Base-by-base conservation (phyloP, 2,797 vertebrate species). In the Lepidocolaptes lacrymiger region DNA sequence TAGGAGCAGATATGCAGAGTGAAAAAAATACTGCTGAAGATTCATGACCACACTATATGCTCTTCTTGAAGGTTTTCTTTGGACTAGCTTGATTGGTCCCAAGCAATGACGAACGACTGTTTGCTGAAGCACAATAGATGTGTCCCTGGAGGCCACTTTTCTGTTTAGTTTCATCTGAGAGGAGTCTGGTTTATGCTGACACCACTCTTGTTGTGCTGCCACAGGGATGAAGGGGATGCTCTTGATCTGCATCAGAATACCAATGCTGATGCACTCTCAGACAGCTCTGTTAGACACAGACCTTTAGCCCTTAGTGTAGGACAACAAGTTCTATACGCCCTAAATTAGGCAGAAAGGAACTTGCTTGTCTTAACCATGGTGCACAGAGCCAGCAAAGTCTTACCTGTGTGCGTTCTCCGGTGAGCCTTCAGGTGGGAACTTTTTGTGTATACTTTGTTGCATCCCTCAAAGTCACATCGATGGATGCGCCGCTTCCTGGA, bases 371-470 rank as follows among this genome's bases (percentile, higher is more conserved):
- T 56, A 93, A 44, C 32, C 3, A 14, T 1, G 2, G 61, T 15
- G 56, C 56, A 30, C 23, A 49, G 64, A 13, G 55, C 48, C 73
- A 82, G n/a, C 1, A 28, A 77, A 80, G 58, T 12, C 88, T 96
- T 95, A 99, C 99, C 99, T 98, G 99, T 99, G 80, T 99, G 99
- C 34, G 99, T 99, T 97, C 99, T 98, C 96, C 99, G 97, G 97
- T 99, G 99, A 97, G 99, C 99, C 98, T 99, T 99, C 98, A 99
- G 98, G 96, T 99, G 99, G 92, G 99, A 99, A 97, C 99, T 99
- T 98, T 99, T 99, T 85, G 99, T 99, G 97, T 99, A 99, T 14
- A 99, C 99, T 97, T 99, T 99, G 98, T 99, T 99, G 98, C 99
- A 99, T 91, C 99, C 99, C 93, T 99, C 99, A 85, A 99, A 99